A percentile compares a stretch with the other conserved stretches of the same genome.
phyloP scores from a whole-genome alignment of 2,113 vertebrate genomes.

The Telmatochromis sp. region DNA sequence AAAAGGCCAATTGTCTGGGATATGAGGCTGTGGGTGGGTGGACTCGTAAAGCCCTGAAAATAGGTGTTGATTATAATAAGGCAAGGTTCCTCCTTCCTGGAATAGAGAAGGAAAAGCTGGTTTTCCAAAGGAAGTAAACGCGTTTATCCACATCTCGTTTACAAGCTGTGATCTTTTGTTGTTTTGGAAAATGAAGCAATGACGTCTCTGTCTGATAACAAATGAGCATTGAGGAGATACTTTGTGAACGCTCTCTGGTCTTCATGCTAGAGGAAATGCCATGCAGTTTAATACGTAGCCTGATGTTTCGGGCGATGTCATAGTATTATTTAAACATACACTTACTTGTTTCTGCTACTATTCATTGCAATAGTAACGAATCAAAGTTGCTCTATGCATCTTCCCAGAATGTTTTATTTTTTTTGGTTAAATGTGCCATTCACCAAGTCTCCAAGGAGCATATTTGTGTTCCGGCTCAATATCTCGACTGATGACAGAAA shows the following conservation, averaged over 20 bases:
- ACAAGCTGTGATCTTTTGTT: background rate
- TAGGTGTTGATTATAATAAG: constrained; percentile 79
- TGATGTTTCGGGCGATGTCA: background rate
- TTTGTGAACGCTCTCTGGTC: background rate
- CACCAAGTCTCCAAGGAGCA: constrained; percentile 15
- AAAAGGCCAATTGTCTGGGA: constrained; percentile 78
- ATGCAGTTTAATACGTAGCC: background rate
- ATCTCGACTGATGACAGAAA: constrained; percentile 42
- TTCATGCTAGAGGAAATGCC: background rate
- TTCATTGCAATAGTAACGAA: background rate
- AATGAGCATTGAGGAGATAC: background rate
- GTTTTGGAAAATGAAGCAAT: background rate
- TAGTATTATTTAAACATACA: background rate
- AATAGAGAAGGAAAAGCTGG: constrained; percentile 75
- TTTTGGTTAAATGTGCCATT: constrained; percentile 32
- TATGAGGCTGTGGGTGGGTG: constrained; percentile 63
- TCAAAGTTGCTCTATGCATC: background rate
- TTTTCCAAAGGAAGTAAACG: constrained; percentile 35
- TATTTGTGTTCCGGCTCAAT: constrained; percentile 31
- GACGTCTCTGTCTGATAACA: background rate
- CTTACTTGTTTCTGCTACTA: background rate
- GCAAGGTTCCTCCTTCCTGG: constrained; percentile 65
- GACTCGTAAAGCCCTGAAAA: constrained; percentile 75
- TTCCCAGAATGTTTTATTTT: background rate
- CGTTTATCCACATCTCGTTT: constrained; percentile 11